Percentiles rank a stretch among this genome's conserved stretches.
Conservation (phyloP, 1,140 invertebrate genomes). For the Musca vetustissima region DNA sequence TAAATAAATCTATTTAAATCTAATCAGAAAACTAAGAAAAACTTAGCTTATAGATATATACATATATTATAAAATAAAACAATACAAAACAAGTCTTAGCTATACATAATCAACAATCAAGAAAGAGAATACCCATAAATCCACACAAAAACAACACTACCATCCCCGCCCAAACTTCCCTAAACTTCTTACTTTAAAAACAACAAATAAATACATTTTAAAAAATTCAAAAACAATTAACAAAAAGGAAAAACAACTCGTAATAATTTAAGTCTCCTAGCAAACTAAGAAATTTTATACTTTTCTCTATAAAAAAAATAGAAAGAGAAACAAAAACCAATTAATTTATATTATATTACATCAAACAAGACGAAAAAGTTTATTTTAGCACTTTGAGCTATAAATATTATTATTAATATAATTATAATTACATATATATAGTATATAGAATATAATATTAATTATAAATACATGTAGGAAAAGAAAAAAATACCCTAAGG, state of each 20-base stretch:
- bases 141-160: too few species aligned
- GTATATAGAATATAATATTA: constrained; percentile 13
- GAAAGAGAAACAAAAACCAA: too few species aligned
- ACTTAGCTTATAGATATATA: too few species aligned
- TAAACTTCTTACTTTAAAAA: too few species aligned
- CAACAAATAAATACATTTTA: not conserved
- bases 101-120: too few species aligned
- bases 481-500: not conserved
- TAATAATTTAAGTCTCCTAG: constrained; percentile 13
- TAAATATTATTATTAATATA: too few species aligned
- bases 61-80: too few species aligned
- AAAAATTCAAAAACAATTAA: not conserved
- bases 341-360: not conserved
- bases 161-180: too few species aligned
- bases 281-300: constrained; percentile 12
- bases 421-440: constrained; percentile 11
- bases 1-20: too few species aligned
- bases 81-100: too few species aligned
- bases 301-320: constrained; percentile 18
- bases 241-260: not conserved
- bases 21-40: too few species aligned
- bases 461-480: constrained; percentile 9
- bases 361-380: constrained; percentile 27
- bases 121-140: too few species aligned
- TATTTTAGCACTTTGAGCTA: constrained; percentile 30